phyloP scores from a whole-genome alignment of 2,113 vertebrate genomes.

The Laticauda laticaudata region DNA sequence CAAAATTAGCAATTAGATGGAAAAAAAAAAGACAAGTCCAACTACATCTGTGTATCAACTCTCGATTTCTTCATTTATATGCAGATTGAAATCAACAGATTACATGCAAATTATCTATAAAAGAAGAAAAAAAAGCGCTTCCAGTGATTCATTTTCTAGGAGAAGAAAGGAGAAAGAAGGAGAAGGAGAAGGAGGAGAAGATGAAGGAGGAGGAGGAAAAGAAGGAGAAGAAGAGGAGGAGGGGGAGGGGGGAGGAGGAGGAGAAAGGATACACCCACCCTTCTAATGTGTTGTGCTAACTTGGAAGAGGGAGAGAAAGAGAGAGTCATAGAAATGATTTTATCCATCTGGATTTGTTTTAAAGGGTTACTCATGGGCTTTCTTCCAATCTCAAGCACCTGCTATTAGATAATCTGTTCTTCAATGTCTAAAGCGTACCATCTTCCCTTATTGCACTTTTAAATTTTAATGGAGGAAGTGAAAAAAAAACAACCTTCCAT shows the following conservation, averaged over 20 bases:
- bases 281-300: constrained; percentile 8
- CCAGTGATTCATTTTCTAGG: constrained; percentile 6
- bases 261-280: background rate
- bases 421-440: constrained; percentile 50
- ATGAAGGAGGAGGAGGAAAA: background rate
- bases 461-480: constrained; percentile 66
- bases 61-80: constrained; percentile 23
- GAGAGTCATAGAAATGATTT: background rate
- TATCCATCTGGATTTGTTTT: background rate
- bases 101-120: background rate
- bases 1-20: constrained; percentile 40
- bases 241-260: no score
- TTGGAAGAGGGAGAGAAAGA: background rate
- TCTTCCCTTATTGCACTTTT: constrained; percentile 69
- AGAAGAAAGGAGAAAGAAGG: background rate
- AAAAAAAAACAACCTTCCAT: constrained; percentile 71
- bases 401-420: constrained; percentile 37
- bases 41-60: constrained; percentile 6
- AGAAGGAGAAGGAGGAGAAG: no score
- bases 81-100: constrained; percentile 31
- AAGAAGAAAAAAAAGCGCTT: background rate
- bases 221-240: background rate
- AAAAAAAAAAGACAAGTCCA: background rate
- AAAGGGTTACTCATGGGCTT: constrained; percentile 30
- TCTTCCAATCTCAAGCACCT: constrained; percentile 52